phyloP scores from a whole-genome alignment of 2,113 vertebrate species.

The Sigmodon hispidus region DNA sequence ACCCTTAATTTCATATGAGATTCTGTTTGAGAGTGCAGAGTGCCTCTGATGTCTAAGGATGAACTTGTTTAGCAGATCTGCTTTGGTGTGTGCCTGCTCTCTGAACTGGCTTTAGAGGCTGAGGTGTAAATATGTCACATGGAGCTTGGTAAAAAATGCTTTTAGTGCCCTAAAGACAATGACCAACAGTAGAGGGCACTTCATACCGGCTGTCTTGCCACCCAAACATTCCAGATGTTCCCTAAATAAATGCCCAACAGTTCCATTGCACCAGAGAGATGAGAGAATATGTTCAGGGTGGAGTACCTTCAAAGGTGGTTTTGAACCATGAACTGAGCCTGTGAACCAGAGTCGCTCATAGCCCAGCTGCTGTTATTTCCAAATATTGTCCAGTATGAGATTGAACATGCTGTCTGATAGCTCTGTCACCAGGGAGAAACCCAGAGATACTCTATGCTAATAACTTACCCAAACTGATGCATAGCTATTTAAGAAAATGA shows the following conservation, averaged over 20 bases:
- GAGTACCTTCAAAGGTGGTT: not conserved
- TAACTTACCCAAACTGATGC: too few relatives aligned
- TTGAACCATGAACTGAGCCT: not conserved
- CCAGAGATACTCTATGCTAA: not conserved
- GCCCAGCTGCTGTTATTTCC: not conserved
- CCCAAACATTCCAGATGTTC: not conserved
- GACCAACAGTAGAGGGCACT: not conserved
- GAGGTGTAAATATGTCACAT: not conserved
- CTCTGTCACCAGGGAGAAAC: not conserved
- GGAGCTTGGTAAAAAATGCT: not conserved
- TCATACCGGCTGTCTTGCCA: not conserved
- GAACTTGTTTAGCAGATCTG: not conserved
- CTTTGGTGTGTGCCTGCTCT: not conserved
- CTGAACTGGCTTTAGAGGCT: not conserved
- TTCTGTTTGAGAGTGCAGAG: not conserved
- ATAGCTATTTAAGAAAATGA: not conserved
- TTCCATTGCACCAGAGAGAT: rapidly evolving
- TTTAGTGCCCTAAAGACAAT: not conserved
- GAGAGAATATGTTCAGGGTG: rapidly evolving
- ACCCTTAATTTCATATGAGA: not conserved
- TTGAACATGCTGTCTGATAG: rapidly evolving
- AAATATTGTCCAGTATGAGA: not conserved
- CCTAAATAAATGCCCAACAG: not conserved
- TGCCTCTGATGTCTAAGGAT: not conserved
- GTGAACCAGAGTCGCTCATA: not conserved